Conservation (phyloP, 1,140 invertebrate genomes). For the Ceratina japonica region DNA sequence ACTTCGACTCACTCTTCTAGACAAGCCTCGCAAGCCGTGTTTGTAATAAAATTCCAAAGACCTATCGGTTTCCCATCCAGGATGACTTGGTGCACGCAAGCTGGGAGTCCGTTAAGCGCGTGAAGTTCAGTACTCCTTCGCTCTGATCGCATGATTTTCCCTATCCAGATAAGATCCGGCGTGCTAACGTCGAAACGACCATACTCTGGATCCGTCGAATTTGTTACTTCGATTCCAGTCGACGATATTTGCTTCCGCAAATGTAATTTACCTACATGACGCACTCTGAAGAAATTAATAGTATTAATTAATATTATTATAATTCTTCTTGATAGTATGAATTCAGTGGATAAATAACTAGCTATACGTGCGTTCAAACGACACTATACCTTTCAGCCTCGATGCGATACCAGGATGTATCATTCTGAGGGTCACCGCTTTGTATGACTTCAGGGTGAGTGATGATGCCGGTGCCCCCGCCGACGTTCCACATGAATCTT, state of each 20-base stretch:
- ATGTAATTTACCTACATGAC: constrained; percentile 80
- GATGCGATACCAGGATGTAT: constrained; percentile 87
- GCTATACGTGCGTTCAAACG: neutral
- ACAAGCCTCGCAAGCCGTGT: constrained; percentile 86
- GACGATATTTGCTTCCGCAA: constrained; percentile 78
- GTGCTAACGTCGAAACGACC: constrained; percentile 80
- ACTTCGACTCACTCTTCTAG: constrained; percentile 83
- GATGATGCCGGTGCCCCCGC: constrained; percentile 83
- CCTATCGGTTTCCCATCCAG: constrained; percentile 90
- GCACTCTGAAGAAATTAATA: constrained; percentile 72
- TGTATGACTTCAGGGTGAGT: constrained; percentile 83
- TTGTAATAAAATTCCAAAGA: constrained; percentile 91
- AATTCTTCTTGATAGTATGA: neutral
- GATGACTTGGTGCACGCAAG: constrained; percentile 89
- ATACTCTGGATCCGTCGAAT: constrained; percentile 78
- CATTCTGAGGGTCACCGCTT: constrained; percentile 81
- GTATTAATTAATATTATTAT: neutral
- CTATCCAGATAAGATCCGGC: constrained; percentile 81
- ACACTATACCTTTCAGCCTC: constrained; percentile 82
- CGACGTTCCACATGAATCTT: constrained; percentile 88
- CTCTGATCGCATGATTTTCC: constrained; percentile 80
- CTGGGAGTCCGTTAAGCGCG: constrained; percentile 81
- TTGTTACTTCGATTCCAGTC: constrained; percentile 72
- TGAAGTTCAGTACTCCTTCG: constrained; percentile 77
- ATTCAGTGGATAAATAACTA: constrained; percentile 16